Evolutionary conservation across 1,140 invertebrate species (phyloP).

Genomic region (Panonychus citri): DNA sequence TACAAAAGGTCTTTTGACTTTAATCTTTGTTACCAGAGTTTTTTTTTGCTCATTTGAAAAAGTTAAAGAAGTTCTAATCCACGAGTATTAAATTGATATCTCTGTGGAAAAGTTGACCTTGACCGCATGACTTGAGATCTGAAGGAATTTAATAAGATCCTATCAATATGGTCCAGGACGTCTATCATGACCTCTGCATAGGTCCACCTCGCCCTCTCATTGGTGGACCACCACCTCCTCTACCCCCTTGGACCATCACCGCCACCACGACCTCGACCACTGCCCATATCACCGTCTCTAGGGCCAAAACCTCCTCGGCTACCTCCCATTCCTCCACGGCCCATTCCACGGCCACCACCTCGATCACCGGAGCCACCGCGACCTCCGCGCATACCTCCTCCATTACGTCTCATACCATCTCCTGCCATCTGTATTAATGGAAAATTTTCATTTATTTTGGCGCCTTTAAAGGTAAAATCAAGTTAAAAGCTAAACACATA

Average conservation of each 20-base stretch:
- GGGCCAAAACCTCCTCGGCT: conserved; percentile 14
- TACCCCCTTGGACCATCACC: conserved; percentile 18
- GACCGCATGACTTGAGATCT: neutral
- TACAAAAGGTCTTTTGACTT: too few species aligned
- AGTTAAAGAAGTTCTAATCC: too few species aligned
- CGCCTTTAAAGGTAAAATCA: too few species aligned
- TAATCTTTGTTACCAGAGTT: too few species aligned
- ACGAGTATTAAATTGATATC: neutral
- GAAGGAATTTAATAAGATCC: neutral
- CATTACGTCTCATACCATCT: too few species aligned
- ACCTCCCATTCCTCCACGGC: too few species aligned
- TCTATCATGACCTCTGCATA: neutral
- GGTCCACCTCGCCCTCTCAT: neutral
- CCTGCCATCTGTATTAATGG: too few species aligned
- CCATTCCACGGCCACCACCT: too few species aligned
- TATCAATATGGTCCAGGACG: neutral
- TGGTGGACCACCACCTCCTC: neutral
- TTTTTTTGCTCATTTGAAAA: too few species aligned
- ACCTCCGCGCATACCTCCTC: conserved; percentile 18
- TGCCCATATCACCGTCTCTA: conserved; percentile 14
- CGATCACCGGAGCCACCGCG: conserved; percentile 29
- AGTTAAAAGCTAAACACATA: too few species aligned
- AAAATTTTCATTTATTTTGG: too few species aligned
- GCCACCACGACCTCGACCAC: conserved; percentile 28
- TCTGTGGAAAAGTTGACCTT: neutral